Base-by-base conservation (phyloP, 1,140 invertebrate genomes). In the Tetraneura akinire region DNA sequence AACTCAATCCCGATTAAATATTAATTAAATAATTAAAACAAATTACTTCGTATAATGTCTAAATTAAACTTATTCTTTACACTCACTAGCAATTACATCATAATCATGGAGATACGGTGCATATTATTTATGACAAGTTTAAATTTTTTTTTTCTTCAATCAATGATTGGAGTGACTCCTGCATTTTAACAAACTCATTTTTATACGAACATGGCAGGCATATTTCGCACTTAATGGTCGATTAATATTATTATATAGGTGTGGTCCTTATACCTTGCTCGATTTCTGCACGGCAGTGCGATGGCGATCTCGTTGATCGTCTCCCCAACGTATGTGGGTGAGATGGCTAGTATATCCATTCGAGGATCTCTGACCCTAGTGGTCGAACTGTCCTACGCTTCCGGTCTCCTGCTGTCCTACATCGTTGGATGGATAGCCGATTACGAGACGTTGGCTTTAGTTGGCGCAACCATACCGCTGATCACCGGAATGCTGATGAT, bases 291-390 rank as follows among this genome's bases (percentile, higher is more conserved):
- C 84, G 94, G 94, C 26, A 84, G 94, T 16, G 90, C 89, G 3
- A 88, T 92, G 16, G 92, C 93, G 1, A 89, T 93, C 82, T 87
- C 91, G 0, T 94, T 93, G 85, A 92, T 93, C 0, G 89, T 91
- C 14, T 88, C 91, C 1, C 94, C 94, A 0, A 92, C 96, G 88
- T 97, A 96, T 85, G 89, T 94, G 80, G 93, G 93, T 32, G 94
- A 96, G 87, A 94, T 95, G 55, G 91, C 83, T 14, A 80, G 81
- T 1, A 68, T 82, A 14, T 66, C 81, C n/a, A 86, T 83, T 8
- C 64, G 84, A 2, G 84, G 84, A 6, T 80, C 82, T 2, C 32
- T 84, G 0, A 93, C 93, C 11, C 92, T 94, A 0, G 91, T 94
- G 74, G 90, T 96, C 82, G 93, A 96, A 84, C 85, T 94, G 13